Base-by-base conservation (phyloP, 2,113 vertebrate genomes). In the Sylvicapra grimmia region DNA sequence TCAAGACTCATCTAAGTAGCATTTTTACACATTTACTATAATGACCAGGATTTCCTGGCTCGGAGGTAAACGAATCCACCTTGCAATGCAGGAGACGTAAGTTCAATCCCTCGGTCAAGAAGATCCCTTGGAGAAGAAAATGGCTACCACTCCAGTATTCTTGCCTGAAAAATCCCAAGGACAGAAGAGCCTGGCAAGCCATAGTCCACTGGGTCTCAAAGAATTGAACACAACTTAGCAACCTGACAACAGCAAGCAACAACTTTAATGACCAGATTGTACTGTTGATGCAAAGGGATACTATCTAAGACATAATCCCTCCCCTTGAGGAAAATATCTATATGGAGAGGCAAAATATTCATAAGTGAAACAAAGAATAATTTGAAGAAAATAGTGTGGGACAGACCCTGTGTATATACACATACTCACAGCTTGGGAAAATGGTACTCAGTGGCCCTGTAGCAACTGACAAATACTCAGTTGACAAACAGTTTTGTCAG, bases 1-100 rank as follows among this genome's bases (percentile, higher is more conserved):
- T 47, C 23, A 86, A 83, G 89, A 61, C 31, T 94, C 65, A 59
- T 94, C 87, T 97, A 44, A 83, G 65, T n/a, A 53, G 44, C 86
- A 90, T 89, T 98, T 96, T 96, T 90, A 87, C 40, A 87, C n/a
- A 96, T 5, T 31, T 91, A 72, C 5, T 86, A 4, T 87, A 84
- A 86, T 93, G 88, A 84, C 14, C 86, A 47, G 29, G 86, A 27
- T 23, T 27, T 77, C 72, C 40, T 77, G 40, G 12, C 72, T 44
- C 72, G 1, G 40, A 77, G 40, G 40, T 77, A 44, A 44, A 77
- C 0, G 6, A 77, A 77, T 77, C 40, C 0, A 0, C 40, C 40
- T 77, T 40, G 36, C 72, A 44, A 27, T 27, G 72, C 23, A 44
- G 13, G 72, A 77, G 40, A 77, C 0, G 0, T 27, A 44, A 40